phyloP scores from a whole-genome alignment of 2,797 vertebrate genomes.

The Petrocephalus sullivani region DNA sequence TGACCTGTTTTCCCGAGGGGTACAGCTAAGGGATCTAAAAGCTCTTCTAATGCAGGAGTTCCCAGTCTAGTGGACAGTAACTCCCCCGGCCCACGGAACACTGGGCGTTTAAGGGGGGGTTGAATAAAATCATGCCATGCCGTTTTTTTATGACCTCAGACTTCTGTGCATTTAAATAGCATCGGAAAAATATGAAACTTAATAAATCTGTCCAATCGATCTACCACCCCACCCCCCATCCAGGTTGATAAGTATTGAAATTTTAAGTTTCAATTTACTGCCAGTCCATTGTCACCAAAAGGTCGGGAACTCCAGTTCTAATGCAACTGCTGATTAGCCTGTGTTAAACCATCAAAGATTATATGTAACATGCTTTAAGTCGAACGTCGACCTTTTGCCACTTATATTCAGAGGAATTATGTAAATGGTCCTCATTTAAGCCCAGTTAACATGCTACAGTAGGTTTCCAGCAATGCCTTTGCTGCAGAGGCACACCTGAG shows the following conservation, averaged over 20 bases:
- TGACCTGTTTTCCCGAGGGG: too few species aligned
- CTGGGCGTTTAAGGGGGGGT: not conserved
- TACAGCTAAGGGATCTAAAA: not conserved
- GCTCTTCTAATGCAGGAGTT: not conserved
- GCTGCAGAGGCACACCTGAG: slow-evolving; percentile 43
- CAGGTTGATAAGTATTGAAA: not conserved
- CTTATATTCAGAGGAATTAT: slow-evolving; percentile 26
- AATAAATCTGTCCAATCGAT: not conserved
- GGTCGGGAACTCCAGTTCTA: not conserved
- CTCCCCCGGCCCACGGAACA: not conserved
- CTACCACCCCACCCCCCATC: not conserved
- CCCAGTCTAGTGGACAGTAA: not conserved
- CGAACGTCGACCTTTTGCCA: not conserved
- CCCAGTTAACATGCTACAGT: not conserved
- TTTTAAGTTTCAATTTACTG: not conserved
- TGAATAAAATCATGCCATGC: not conserved
- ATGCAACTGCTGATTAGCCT: not conserved
- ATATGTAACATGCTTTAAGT: not conserved
- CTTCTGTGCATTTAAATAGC: not conserved
- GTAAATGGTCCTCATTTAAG: slow-evolving; percentile 25
- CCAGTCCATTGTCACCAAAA: not conserved
- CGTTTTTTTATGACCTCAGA: not conserved
- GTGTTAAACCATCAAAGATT: not conserved
- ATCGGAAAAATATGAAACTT: not conserved
- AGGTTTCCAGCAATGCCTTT: slow-evolving; percentile 13